These are phyloP conservation scores for Stomorhina lunata DNA, from an alignment of 2,888 invertebrate species.

Conservation along the genomic window DNA sequence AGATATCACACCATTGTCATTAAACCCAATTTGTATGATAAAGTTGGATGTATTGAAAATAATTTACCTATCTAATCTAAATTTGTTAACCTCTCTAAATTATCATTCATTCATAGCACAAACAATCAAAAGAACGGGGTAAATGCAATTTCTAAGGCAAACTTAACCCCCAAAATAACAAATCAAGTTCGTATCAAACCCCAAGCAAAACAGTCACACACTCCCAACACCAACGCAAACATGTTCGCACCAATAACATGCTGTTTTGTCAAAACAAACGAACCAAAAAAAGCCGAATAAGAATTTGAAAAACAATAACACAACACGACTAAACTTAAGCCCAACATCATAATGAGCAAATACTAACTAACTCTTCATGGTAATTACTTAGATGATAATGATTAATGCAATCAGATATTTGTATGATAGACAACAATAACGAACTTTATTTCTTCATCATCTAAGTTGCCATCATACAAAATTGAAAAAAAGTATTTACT, in stretches of 20 bases:
- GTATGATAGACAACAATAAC: conserved; percentile 11
- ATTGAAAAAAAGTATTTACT: not conserved
- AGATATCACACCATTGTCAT: too few species aligned
- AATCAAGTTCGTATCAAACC: conserved; percentile 27
- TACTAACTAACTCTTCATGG: not conserved
- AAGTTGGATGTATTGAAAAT: too few species aligned
- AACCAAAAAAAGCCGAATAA: not conserved
- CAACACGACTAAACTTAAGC: not conserved
- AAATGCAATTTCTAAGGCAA: too few species aligned
- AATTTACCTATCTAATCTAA: too few species aligned
- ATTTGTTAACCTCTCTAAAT: too few species aligned
- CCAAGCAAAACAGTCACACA: not conserved
- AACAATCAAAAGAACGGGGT: not conserved
- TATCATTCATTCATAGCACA: too few species aligned
- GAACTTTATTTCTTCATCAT: not conserved
- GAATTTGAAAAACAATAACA: not conserved
- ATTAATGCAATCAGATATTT: not conserved
- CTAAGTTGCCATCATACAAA: conserved; percentile 1
- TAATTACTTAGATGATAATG: conserved; percentile 18
- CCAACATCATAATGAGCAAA: conserved; percentile 40
- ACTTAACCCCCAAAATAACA: not conserved
- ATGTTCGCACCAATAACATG: conserved; percentile 1
- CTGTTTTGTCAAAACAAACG: not conserved
- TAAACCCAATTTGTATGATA: too few species aligned
- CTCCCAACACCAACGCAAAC: not conserved